Evolutionary conservation across 2,888 invertebrate species (phyloP).

Genomic region (Eristalinus aeneus): DNA sequence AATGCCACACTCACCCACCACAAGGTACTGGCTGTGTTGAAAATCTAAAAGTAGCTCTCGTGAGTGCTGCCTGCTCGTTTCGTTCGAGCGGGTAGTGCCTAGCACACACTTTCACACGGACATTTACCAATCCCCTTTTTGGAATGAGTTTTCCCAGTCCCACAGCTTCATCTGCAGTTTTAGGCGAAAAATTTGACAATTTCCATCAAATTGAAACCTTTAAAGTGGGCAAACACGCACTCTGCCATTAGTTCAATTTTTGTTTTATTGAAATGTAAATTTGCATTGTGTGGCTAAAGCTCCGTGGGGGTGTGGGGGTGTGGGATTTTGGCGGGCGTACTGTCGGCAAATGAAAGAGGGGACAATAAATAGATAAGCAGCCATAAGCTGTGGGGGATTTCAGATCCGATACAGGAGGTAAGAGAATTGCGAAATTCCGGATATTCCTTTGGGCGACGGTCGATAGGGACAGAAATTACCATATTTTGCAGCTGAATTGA

Average conservation of each 20-base stretch:
- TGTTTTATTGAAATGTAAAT: not conserved
- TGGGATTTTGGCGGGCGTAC: not conserved
- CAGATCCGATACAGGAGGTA: not conserved
- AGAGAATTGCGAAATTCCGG: not conserved
- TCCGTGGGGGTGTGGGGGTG: too few relatives aligned
- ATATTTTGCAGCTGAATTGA: not conserved
- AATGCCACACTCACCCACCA: slow-evolving; percentile 17
- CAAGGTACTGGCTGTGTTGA: slow-evolving; percentile 24
- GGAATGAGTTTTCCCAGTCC: too few relatives aligned
- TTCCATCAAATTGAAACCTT: not conserved
- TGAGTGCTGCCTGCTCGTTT: slow-evolving; percentile 29
- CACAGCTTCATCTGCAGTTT: not conserved
- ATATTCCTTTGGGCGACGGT: not conserved
- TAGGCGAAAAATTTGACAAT: not conserved
- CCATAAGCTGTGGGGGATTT: not conserved
- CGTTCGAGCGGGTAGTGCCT: not conserved
- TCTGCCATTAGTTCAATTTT: not conserved
- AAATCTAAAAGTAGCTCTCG: slow-evolving; percentile 28
- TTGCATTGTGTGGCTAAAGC: not conserved
- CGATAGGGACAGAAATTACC: not conserved
- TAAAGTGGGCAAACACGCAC: not conserved
- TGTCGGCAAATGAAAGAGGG: not conserved
- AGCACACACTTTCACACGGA: not conserved
- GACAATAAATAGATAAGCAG: not conserved
- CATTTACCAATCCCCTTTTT: not conserved